Percentiles rank a stretch among this genome's conserved stretches.
These are phyloP conservation scores for Athalia rosae DNA, from an alignment of 2,888 invertebrate species.

Conservation along the genomic window DNA sequence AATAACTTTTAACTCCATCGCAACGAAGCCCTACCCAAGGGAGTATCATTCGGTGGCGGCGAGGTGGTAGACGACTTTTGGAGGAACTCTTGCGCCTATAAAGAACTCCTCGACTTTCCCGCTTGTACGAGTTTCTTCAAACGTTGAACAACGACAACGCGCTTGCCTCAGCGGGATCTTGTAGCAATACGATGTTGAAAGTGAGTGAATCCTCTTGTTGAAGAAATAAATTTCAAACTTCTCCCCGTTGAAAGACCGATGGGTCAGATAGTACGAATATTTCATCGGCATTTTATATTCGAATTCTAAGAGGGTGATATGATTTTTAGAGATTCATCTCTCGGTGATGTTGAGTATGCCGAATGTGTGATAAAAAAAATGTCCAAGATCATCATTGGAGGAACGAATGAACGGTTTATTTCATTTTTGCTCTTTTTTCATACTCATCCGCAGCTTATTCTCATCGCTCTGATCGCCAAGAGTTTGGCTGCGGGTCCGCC, in stretches of 20 bases:
- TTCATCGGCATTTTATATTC: no score
- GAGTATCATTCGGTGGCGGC: slow-evolving; percentile 36
- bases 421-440: slow-evolving; percentile 44
- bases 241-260: no score
- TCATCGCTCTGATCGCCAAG: slow-evolving; percentile 56
- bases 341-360: no score
- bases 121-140: slow-evolving; percentile 21
- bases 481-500: slow-evolving; percentile 57
- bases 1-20: slow-evolving; percentile 63
- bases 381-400: no score
- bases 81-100: slow-evolving; percentile 61
- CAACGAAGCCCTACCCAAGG: slow-evolving; percentile 29
- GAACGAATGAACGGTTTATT: no score
- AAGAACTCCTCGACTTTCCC: slow-evolving; percentile 65
- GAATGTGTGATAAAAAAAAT: no score
- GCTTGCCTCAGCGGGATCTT: background rate
- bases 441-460: slow-evolving; percentile 57
- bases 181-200: slow-evolving; percentile 9
- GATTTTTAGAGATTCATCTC: no score
- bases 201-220: slow-evolving; percentile 24
- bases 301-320: no score
- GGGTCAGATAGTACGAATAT: no score
- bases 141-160: background rate
- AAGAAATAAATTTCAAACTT: no score
- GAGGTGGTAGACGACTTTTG: slow-evolving; percentile 64